Percentiles rank a stretch among this genome's conserved stretches.
Evolutionary conservation across 2,888 invertebrate species (phyloP).

Genomic region (Cryptus viduatorius): DNA sequence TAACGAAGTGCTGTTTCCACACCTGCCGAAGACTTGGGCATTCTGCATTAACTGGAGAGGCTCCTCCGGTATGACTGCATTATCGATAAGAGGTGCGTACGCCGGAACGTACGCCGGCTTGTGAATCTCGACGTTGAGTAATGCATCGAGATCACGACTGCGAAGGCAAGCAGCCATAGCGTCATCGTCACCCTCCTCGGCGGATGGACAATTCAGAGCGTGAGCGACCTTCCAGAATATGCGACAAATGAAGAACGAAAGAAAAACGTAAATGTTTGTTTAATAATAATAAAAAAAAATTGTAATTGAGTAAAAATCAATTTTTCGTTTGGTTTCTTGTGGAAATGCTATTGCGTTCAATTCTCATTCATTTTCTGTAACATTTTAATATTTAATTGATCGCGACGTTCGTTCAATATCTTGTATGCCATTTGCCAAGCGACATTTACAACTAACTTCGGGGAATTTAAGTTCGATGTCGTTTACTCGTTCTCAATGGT

Average conservation of each 20-base stretch:
- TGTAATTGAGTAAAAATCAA: no score
- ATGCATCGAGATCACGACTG: slow-evolving; percentile 78
- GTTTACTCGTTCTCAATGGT: background rate
- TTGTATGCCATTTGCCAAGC: background rate
- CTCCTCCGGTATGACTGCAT: slow-evolving; percentile 93
- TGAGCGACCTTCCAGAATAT: slow-evolving; percentile 87
- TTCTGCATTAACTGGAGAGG: slow-evolving; percentile 92
- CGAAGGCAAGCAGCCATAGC: slow-evolving; percentile 87
- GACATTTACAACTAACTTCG: background rate
- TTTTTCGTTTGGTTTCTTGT: no score
- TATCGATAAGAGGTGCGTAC: slow-evolving; percentile 95
- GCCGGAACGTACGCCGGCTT: slow-evolving; percentile 92
- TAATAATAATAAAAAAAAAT: no score
- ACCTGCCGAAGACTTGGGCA: slow-evolving; percentile 92
- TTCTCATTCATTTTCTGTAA: no score
- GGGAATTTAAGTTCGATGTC: background rate
- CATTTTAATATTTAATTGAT: slow-evolving; percentile 1
- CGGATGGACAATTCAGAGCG: slow-evolving; percentile 91
- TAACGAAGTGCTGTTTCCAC: slow-evolving; percentile 67
- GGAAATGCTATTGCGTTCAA: no score
- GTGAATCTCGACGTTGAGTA: slow-evolving; percentile 81
- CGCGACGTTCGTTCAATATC: background rate
- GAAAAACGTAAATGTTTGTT: background rate
- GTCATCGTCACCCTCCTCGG: slow-evolving; percentile 86
- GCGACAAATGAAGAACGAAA: background rate